Conservation (phyloP, 2,113 vertebrate species). For the Trogon melanurus region DNA sequence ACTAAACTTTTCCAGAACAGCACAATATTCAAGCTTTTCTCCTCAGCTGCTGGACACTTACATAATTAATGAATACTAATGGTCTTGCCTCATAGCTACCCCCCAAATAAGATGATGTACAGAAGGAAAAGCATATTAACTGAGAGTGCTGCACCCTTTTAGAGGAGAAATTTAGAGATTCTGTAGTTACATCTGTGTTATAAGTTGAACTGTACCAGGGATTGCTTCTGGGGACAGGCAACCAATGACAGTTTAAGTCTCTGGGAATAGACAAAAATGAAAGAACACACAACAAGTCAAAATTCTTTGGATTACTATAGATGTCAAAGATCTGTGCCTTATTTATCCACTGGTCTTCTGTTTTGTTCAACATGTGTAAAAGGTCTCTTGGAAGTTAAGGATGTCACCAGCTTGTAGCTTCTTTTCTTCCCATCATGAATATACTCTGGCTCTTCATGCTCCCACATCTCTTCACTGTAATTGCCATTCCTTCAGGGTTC, state of each 20-base stretch:
- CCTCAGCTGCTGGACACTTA: not conserved
- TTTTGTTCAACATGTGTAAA: not conserved
- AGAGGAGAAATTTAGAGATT: not conserved
- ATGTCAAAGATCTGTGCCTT: not conserved
- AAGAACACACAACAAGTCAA: not conserved
- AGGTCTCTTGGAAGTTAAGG: not conserved
- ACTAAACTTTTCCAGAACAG: not conserved
- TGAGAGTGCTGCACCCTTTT: rapidly evolving
- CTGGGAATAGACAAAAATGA: not conserved
- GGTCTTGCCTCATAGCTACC: not conserved
- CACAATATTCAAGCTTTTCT: not conserved
- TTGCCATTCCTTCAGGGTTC: not conserved
- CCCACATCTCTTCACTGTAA: not conserved
- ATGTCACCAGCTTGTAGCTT: not conserved
- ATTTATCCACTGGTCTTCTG: not conserved
- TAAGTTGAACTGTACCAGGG: not conserved
- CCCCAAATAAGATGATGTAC: not conserved
- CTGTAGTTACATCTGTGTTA: not conserved
- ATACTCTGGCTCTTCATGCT: not conserved
- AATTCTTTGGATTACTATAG: not conserved
- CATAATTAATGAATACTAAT: not conserved
- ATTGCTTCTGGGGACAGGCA: not conserved
- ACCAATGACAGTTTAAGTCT: not conserved
- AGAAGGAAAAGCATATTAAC: not conserved
- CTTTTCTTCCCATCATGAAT: not conserved